Evolutionary conservation across 2,113 vertebrate genomes (phyloP).

Genomic region (Todiramphus chloris): DNA sequence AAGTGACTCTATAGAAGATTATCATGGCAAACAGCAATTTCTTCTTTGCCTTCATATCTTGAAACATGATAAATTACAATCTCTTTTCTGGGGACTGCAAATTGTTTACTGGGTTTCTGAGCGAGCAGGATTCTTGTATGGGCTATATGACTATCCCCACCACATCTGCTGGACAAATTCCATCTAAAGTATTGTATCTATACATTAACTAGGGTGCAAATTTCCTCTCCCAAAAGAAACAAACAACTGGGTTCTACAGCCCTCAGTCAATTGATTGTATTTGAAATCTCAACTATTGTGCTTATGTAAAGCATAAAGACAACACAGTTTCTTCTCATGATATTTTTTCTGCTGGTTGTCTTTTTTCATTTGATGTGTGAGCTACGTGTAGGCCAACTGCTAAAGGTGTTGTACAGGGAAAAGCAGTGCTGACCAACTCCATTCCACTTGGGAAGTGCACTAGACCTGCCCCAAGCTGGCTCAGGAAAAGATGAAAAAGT

Average conservation of each 20-base stretch:
- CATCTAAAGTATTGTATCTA: neutral
- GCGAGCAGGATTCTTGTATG: neutral
- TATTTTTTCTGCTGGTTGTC: neutral
- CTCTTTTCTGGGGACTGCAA: neutral
- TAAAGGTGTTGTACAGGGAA: neutral
- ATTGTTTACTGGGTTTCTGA: neutral
- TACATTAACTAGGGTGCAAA: neutral
- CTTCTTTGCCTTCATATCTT: neutral
- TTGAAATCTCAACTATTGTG: neutral
- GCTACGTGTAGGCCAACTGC: neutral
- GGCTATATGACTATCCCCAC: neutral
- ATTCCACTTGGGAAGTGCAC: rapidly evolving
- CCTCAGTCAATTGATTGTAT: neutral
- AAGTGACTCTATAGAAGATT: neutral
- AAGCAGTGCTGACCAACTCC: neutral
- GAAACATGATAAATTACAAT: neutral
- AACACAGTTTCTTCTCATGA: neutral
- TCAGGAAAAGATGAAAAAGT: neutral
- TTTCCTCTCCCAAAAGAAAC: neutral
- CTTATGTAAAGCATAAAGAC: neutral
- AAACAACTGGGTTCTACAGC: neutral
- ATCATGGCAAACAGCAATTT: neutral
- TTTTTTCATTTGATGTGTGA: neutral
- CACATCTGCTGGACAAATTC: neutral
- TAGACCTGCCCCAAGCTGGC: rapidly evolving